phyloP scores from a whole-genome alignment of 2,113 vertebrate genomes.

The Toxostoma redivivum region DNA sequence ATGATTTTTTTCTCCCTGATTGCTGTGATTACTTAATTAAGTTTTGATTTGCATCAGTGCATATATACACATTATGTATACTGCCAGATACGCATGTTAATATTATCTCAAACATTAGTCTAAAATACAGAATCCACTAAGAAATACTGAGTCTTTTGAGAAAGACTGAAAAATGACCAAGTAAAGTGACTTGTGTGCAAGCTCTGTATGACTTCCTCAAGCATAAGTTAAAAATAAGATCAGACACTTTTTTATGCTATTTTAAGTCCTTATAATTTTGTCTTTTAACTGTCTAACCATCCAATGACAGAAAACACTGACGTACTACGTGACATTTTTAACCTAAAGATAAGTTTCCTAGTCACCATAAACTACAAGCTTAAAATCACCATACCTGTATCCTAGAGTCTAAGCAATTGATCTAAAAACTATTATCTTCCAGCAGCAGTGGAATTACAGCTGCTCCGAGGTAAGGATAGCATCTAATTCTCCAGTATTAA shows the following conservation, averaged over 20 bases:
- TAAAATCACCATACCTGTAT: background rate
- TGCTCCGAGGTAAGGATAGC: slow-evolving; percentile 5
- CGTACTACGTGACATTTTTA: background rate
- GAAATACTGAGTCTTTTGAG: background rate
- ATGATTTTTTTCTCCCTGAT: background rate
- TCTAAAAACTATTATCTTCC: slow-evolving; percentile 47
- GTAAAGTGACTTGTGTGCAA: background rate
- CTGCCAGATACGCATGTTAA: background rate
- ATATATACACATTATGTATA: background rate
- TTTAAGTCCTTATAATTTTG: background rate
- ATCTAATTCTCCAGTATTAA: slow-evolving; percentile 43
- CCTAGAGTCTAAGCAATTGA: slow-evolving; percentile 12
- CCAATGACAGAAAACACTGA: background rate
- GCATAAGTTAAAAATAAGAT: background rate
- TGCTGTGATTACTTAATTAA: background rate
- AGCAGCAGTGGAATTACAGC: slow-evolving; percentile 9
- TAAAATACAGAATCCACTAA: background rate
- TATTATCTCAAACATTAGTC: background rate
- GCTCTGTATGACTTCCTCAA: background rate
- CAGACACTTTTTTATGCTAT: background rate
- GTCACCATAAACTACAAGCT: background rate
- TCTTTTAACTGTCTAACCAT: background rate
- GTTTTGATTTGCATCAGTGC: background rate
- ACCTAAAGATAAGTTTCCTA: background rate
- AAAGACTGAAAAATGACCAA: background rate